A percentile compares a stretch with the other conserved stretches of the same genome.
Conservation (phyloP, 2,113 vertebrate genomes). For the Nipponia nippon region DNA sequence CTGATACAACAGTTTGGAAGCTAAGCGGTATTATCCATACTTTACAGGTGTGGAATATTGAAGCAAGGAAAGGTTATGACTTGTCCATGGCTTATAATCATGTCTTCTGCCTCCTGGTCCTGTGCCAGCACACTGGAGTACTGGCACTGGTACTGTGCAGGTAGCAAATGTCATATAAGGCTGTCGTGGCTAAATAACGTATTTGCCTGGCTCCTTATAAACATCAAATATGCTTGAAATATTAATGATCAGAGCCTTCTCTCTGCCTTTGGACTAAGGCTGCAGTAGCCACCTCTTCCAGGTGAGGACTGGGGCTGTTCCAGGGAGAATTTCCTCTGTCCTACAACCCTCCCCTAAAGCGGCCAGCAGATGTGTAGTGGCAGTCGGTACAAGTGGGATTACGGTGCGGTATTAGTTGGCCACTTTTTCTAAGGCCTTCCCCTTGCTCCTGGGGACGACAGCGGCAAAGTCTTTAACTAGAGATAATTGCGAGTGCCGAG, state of each 20-base stretch:
- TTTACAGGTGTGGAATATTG: not conserved
- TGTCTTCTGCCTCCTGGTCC: not conserved
- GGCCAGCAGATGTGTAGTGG: not conserved
- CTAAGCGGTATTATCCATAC: not conserved
- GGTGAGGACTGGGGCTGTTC: not conserved
- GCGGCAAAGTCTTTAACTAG: not conserved
- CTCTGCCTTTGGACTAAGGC: not conserved
- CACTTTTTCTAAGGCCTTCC: not conserved
- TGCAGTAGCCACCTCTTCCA: not conserved
- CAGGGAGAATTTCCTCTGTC: not conserved
- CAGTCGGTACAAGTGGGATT: not conserved
- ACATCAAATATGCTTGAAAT: not conserved
- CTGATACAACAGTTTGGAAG: not conserved
- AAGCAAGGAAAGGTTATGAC: not conserved
- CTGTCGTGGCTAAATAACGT: not conserved
- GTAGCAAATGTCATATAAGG: not conserved
- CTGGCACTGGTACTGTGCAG: not conserved
- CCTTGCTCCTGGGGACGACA: rapidly evolving
- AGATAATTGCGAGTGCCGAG: not conserved
- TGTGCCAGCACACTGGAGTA: not conserved
- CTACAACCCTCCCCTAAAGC: not conserved
- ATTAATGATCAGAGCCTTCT: not conserved
- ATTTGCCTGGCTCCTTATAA: not conserved
- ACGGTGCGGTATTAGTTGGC: rapidly evolving
- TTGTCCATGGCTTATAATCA: not conserved